These are phyloP conservation scores for Shargacucullia verbasci DNA, from an alignment of 2,888 invertebrate species.

Conservation along the genomic window DNA sequence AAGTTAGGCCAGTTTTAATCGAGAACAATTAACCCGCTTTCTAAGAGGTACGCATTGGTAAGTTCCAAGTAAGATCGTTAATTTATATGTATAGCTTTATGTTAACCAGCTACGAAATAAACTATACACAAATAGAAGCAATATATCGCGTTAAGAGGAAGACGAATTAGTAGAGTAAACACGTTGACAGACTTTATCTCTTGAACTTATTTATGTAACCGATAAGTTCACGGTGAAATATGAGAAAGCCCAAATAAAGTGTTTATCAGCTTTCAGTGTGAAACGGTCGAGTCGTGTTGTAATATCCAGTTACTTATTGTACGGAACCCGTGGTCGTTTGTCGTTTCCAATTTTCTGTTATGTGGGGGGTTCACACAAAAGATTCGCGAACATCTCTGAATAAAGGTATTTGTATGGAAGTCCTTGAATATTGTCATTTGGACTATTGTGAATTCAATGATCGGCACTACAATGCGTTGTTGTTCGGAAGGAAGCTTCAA, in stretches of 20 bases:
- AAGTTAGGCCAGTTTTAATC: constrained; percentile 33
- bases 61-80: constrained; percentile 30
- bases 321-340: constrained; percentile 6
- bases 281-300: constrained; percentile 28
- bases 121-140: constrained; percentile 47
- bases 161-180: constrained; percentile 66
- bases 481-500: constrained; percentile 60
- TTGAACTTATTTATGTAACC: constrained; percentile 66
- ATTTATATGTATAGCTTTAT: constrained; percentile 17
- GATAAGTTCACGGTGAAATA: constrained; percentile 63
- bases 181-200: constrained; percentile 66
- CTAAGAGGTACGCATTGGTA: constrained; percentile 21
- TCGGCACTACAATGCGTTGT: constrained; percentile 50
- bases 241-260: constrained; percentile 60
- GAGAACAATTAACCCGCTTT: constrained; percentile 42
- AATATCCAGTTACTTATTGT: constrained; percentile 47
- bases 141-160: constrained; percentile 56
- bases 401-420: constrained; percentile 66
- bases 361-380: constrained; percentile 63
- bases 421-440: constrained; percentile 69
- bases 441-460: constrained; percentile 62
- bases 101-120: constrained; percentile 28
- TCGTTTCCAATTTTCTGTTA: constrained; percentile 1
- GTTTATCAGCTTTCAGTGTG: constrained; percentile 49
- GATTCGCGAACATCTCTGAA: constrained; percentile 60